Conservation (phyloP, 2,113 vertebrate genomes). For the Plotosus lineatus region DNA sequence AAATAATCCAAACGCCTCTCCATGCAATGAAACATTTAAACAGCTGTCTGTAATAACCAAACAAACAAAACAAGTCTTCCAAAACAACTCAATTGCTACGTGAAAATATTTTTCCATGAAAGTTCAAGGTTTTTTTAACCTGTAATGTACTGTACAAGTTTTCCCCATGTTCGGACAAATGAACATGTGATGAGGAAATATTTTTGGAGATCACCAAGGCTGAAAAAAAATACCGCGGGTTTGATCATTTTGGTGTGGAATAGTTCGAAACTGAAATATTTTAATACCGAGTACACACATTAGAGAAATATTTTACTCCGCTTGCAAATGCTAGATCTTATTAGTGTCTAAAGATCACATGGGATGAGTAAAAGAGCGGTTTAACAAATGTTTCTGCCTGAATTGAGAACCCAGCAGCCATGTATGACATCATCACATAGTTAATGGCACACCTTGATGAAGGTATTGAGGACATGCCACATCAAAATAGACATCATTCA, state of each 20-base stretch:
- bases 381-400: neutral
- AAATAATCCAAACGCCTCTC: slow-evolving; percentile 36
- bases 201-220: too few relatives aligned
- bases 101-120: slow-evolving; percentile 3
- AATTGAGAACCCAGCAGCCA: neutral
- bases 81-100: neutral
- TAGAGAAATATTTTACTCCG: neutral
- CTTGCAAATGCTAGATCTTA: too few relatives aligned
- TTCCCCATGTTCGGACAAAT: too few relatives aligned
- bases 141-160: too few relatives aligned
- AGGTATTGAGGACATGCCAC: neutral
- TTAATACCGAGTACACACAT: too few relatives aligned
- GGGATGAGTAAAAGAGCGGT: neutral
- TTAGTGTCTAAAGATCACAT: neutral
- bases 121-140: neutral
- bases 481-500: neutral
- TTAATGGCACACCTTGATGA: neutral
- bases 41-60: slow-evolving; percentile 41
- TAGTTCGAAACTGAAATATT: too few relatives aligned
- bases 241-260: too few relatives aligned
- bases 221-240: too few relatives aligned
- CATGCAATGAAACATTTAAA: slow-evolving; percentile 30
- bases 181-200: too few relatives aligned
- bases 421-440: neutral
- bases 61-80: slow-evolving; percentile 14